Percentiles rank a stretch among this genome's conserved stretches.
These are phyloP conservation scores for Aphelenchoides fujianensis DNA, from an alignment of 1,140 invertebrate genomes.

Conservation along the genomic window DNA sequence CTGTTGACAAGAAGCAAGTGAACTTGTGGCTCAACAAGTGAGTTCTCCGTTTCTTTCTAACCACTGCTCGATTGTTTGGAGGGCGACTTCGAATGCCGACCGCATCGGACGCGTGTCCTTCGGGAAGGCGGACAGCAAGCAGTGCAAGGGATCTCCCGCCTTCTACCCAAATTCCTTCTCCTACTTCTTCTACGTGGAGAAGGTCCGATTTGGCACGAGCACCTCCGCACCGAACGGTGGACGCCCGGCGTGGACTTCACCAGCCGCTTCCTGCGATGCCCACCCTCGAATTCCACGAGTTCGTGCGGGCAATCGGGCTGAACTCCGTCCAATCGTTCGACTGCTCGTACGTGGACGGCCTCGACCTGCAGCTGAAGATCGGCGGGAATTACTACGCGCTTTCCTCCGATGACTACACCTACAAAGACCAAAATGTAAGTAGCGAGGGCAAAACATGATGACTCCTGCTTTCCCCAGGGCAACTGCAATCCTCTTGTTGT, in stretches of 20 bases:
- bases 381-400: not conserved
- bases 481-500: not conserved
- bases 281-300: not conserved
- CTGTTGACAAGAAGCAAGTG: not conserved
- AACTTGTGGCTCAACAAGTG: not conserved
- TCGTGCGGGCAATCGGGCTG: not conserved
- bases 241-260: not conserved
- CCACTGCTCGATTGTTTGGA: no score
- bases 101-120: not conserved
- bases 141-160: not conserved
- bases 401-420: not conserved
- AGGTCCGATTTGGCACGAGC: conserved; percentile 6
- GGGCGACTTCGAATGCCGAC: conserved; percentile 14
- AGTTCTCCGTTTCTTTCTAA: not conserved
- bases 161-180: not conserved
- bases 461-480: not conserved
- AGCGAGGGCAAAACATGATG: not conserved
- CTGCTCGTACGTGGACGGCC: not conserved
- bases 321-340: not conserved
- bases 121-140: not conserved
- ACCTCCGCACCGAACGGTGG: not conserved
- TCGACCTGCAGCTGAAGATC: conserved; percentile 9
- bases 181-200: not conserved
- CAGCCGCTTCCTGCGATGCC: not conserved
- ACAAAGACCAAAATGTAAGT: conserved; percentile 3